These are phyloP conservation scores for Bubo scandiacus DNA, from an alignment of 2,113 vertebrate species.

Conservation along the genomic window DNA sequence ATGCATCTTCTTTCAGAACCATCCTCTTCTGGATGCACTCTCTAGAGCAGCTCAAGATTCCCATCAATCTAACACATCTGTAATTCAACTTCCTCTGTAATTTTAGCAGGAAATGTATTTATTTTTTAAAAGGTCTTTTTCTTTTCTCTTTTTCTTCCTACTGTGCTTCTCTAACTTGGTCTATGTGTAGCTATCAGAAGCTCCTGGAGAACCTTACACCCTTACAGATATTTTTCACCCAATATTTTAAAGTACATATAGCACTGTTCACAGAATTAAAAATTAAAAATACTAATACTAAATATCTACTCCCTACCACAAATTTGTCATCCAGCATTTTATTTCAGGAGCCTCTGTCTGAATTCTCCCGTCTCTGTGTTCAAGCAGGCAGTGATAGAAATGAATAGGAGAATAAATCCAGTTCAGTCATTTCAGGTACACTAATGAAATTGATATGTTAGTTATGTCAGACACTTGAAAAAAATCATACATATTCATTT, in stretches of 20 bases:
- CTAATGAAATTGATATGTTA: neutral
- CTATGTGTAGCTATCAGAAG: neutral
- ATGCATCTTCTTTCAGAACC: neutral
- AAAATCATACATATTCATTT: neutral
- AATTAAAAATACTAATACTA: neutral
- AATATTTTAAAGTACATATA: neutral
- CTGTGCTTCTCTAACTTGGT: neutral
- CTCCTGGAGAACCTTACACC: neutral
- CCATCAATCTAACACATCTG: neutral
- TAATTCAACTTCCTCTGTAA: neutral
- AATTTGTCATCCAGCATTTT: neutral
- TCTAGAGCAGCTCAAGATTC: neutral
- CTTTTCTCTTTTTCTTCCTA: neutral
- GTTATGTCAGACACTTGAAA: neutral
- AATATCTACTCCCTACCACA: neutral
- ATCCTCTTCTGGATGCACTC: neutral
- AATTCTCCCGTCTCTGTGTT: neutral
- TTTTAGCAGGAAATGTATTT: neutral
- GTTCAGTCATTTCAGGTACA: neutral
- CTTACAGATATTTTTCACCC: neutral
- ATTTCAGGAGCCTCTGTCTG: neutral
- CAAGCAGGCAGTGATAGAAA: neutral
- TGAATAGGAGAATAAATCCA: neutral
- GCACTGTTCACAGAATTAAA: neutral
- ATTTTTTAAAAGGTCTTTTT: neutral